Evolutionary conservation across 1,140 invertebrate species (phyloP), one percentile per base, ranked within the genome.

Genomic region (Nasonia longicornis): DNA sequence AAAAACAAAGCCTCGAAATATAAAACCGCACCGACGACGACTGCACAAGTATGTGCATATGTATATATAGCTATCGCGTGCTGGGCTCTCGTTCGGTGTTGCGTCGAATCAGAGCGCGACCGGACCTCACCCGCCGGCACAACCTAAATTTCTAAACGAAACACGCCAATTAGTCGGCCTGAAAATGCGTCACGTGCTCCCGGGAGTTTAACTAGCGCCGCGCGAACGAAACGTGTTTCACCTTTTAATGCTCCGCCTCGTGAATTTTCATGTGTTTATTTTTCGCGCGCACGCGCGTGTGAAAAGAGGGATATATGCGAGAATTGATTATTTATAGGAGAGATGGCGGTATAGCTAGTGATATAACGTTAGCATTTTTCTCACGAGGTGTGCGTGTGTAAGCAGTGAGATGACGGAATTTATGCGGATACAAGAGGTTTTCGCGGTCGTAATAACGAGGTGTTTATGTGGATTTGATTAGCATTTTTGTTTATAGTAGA

Each of bases 81-180:
- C 78, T 83, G 74, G 82, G 82, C 77, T 82, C 84, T 80, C 74
- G 77, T 80, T 73, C 48, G 75, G 73, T 26, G 64, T 67, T 26
- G 22, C 7, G 71, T 85, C 82, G 88, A 89, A 88, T 89, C 87
- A 88, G 87, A 87, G 83, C 86, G 87, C 86, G 86, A 87, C 86
- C 69, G 63, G 75, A 83, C 85, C 81, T 67, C 84, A 80, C 82
- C 83, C 84, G 83, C 85, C 85, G 86, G 84, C 81, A 85, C 83
- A 89, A 89, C 87, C 86, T 89, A 85, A 88, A 88, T 90, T 87
- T 89, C 85, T 87, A 86, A 85, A 83, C 83, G 84, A 84, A 85
- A 85, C 70, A 85, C 81, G 84, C 78, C 85, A 86, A 87, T 87
- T 87, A 87, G 79, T 79, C 81, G 12, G 69, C 79, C 82, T 81